Conservation (phyloP, 2,797 vertebrate species). For the Eleutherodactylus coqui region DNA sequence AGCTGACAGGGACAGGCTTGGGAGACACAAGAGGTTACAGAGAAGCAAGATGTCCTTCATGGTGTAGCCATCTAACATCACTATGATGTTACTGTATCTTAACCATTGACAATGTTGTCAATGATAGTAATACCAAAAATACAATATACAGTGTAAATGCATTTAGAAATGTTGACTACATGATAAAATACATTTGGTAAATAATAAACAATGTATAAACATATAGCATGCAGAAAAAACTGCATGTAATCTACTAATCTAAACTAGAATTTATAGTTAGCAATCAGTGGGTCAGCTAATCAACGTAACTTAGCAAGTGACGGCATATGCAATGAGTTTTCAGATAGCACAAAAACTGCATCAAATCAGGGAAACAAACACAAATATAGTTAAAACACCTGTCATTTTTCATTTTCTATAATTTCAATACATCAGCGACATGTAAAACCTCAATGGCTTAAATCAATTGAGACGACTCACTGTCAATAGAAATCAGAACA, state of each 20-base stretch:
- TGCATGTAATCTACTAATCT: background rate
- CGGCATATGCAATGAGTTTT: slow-evolving; percentile 25
- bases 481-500: slow-evolving; percentile 64
- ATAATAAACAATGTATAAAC: background rate
- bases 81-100: no score
- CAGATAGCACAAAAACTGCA: slow-evolving; percentile 20
- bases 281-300: slow-evolving; percentile 46
- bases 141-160: background rate
- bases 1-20: no score
- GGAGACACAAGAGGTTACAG: no score
- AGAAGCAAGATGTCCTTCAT: no score
- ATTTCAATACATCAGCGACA: slow-evolving; percentile 58
- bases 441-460: slow-evolving; percentile 58
- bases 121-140: background rate
- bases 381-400: slow-evolving; percentile 55
- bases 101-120: background rate
- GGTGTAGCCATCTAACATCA: no score
- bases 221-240: background rate
- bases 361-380: slow-evolving; percentile 55
- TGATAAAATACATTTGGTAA: background rate
- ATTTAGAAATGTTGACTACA: background rate
- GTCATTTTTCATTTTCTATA: slow-evolving; percentile 58
- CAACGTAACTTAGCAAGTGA: slow-evolving; percentile 22
- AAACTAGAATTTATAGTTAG: slow-evolving; percentile 13
- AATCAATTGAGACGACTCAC: slow-evolving; percentile 65